Base-by-base conservation (phyloP, 2,888 invertebrate species). In the Cheiracanthium punctorium region DNA sequence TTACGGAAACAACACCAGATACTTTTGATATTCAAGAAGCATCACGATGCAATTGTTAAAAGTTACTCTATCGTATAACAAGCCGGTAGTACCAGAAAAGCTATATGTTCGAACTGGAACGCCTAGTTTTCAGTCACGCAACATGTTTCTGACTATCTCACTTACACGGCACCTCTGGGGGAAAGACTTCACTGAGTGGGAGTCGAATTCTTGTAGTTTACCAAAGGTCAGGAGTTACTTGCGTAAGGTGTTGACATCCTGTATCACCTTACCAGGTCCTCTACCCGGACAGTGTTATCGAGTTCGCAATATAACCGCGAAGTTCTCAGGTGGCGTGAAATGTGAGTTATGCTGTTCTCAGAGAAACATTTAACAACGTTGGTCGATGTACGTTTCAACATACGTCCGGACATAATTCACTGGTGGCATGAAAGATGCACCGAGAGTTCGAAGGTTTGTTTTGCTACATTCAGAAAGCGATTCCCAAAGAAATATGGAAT, bases 211-310 rank as follows among this genome's bases (percentile, higher is more conserved):
- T 58, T 58, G 58, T 58, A 58, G 58, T 17, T 58, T 58, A 24
- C 58, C n/a, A 58, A 24, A 58, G 58, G 58, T 58, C 58, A 58
- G 24, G 24, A 58, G 58, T 58, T 58, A n/a, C 24, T 58, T 58
- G 58, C 58, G 58, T 58, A 58, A 58, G 58, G 58, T 58, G 58
- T 58, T 58, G 58, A 58, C 58, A 58, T 58, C 58, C 24, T 58
- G 58, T 58, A 58, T 58, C 58, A 7, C 58, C 58, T 58, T 58
- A 58, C 58, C n/a, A 24, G 58, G 20, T 10, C 24, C 12, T 24
- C 4, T 24, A 20, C 58, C 58, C 24, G 24, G 24, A 58, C 58
- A 24, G 17, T 17, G 58, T 58, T 58, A 58, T 58, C 58, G 24
- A 17, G 4, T 24, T 24, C 20, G 58, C 24, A 4, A 12, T 58